A percentile compares a stretch with the other conserved stretches of the same genome.
phyloP scores from a whole-genome alignment of 2,888 invertebrate genomes.

The Scaptomyza tumidula region DNA sequence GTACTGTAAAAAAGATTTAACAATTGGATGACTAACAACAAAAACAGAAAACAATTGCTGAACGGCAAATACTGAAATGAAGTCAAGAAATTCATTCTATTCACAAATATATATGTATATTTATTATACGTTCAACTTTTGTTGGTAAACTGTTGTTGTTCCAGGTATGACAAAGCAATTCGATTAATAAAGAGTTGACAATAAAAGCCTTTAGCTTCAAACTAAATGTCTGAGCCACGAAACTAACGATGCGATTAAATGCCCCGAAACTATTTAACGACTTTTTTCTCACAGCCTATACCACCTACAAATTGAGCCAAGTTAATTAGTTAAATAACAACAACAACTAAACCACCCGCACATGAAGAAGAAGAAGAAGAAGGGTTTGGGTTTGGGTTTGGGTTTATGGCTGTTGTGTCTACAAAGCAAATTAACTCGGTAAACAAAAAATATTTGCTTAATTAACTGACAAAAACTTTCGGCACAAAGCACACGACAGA shows the following conservation, averaged over 20 bases:
- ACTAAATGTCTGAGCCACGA: too few species aligned
- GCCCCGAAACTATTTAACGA: conserved; percentile 43
- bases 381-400: background rate
- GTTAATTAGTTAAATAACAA: conserved; percentile 47
- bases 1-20: too few species aligned
- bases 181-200: too few species aligned
- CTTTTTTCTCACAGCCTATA: conserved; percentile 25
- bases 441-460: conserved; percentile 76
- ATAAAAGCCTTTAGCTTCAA: too few species aligned
- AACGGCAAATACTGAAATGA: too few species aligned
- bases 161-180: too few species aligned
- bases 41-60: too few species aligned
- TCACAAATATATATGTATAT: too few species aligned
- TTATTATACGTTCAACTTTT: too few species aligned
- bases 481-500: conserved; percentile 46
- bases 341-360: conserved; percentile 57
- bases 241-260: conserved; percentile 35
- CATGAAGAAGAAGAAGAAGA: conserved; percentile 16
- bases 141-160: too few species aligned
- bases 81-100: too few species aligned
- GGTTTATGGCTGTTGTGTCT: conserved; percentile 30
- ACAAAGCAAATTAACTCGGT: conserved; percentile 65
- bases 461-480: conserved; percentile 78
- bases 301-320: conserved; percentile 55
- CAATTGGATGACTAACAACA: too few species aligned